Conservation (phyloP, 2,797 vertebrate species). For the Phaenicophaeus curvirostris region DNA sequence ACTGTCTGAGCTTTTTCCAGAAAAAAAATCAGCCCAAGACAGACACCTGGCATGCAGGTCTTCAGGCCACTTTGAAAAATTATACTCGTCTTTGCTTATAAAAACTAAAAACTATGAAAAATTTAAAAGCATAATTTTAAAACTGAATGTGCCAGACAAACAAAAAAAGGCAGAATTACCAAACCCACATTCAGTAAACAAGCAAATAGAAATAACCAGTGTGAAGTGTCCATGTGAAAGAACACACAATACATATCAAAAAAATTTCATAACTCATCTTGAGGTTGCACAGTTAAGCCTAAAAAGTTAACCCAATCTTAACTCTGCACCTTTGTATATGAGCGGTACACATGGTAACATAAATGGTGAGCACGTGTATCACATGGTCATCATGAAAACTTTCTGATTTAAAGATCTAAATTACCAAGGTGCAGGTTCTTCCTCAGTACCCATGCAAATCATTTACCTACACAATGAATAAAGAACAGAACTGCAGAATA, state of each 20-base stretch:
- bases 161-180: neutral
- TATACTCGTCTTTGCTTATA: neutral
- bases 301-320: neutral
- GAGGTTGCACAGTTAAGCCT: neutral
- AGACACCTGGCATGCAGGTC: neutral
- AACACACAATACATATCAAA: neutral
- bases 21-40: neutral
- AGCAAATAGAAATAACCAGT: neutral
- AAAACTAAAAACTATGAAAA: neutral
- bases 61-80: neutral
- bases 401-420: neutral
- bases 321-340: neutral
- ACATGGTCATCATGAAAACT: neutral
- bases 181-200: neutral
- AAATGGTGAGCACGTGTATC: neutral
- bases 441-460: neutral
- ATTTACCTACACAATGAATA: neutral
- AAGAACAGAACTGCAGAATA: neutral
- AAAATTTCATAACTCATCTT: neutral
- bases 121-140: neutral
- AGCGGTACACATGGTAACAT: neutral
- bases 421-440: neutral
- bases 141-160: neutral
- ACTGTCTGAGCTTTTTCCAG: neutral
- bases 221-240: neutral